These are phyloP conservation scores for Idaea biselata DNA, from an alignment of 2,888 invertebrate genomes.

Conservation along the genomic window DNA sequence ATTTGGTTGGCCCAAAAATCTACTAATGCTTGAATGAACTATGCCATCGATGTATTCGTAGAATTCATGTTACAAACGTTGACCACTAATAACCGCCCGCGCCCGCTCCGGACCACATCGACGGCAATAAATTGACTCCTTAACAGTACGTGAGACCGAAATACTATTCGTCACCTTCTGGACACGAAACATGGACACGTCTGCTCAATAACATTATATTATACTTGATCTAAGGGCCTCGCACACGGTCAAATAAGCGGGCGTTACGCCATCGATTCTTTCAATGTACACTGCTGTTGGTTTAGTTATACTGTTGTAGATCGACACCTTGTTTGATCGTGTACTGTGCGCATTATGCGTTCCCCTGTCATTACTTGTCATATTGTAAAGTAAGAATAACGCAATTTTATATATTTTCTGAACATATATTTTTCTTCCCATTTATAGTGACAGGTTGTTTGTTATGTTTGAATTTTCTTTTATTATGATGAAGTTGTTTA, in stretches of 20 bases:
- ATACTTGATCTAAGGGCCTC: background rate
- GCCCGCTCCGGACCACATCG: background rate
- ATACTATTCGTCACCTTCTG: background rate
- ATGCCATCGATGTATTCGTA: too few species aligned
- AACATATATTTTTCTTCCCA: background rate
- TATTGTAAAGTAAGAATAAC: background rate
- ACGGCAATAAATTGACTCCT: background rate
- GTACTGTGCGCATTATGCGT: background rate
- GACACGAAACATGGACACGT: background rate
- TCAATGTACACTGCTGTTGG: too few species aligned
- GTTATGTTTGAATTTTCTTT: background rate
- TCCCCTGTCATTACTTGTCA: background rate
- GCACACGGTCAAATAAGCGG: too few species aligned
- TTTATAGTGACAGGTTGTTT: background rate
- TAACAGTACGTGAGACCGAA: background rate
- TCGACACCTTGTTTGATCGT: background rate
- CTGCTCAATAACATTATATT: background rate
- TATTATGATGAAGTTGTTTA: background rate
- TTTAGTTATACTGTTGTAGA: background rate
- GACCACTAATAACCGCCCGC: background rate
- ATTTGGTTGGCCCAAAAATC: too few species aligned
- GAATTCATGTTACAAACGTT: too few species aligned
- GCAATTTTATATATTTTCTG: background rate
- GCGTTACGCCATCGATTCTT: too few species aligned
- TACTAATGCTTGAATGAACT: too few species aligned